Conservation (phyloP, 2,888 invertebrate species). For the Caenorhabditis imperialis region DNA sequence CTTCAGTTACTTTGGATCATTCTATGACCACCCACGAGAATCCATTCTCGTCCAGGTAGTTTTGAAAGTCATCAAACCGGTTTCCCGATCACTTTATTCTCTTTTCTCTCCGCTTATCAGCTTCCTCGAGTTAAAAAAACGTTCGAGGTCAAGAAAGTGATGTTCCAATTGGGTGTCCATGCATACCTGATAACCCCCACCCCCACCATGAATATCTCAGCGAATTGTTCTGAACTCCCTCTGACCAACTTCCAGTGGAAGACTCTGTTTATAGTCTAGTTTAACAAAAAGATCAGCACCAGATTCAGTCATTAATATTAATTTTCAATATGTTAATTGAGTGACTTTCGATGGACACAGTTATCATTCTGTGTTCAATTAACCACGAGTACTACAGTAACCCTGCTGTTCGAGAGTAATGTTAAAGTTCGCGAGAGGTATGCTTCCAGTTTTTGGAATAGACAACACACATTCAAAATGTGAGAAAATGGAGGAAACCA, state of each 20-base stretch:
- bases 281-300: too few relatives aligned
- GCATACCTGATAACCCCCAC: constrained; percentile 23
- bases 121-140: constrained; percentile 2
- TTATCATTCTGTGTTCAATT: too few relatives aligned
- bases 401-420: too few relatives aligned
- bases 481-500: too few relatives aligned
- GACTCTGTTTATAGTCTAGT: too few relatives aligned
- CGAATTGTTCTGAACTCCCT: background rate
- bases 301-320: too few relatives aligned
- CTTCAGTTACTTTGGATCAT: background rate
- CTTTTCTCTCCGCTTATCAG: background rate
- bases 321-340: too few relatives aligned
- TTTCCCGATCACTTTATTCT: background rate
- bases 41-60: background rate
- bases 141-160: constrained; percentile 3
- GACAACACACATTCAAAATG: constrained; percentile 7
- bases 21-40: background rate
- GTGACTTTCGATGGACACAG: too few relatives aligned
- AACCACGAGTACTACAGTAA: too few relatives aligned
- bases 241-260: constrained; percentile 22
- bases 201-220: constrained; percentile 35
- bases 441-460: background rate
- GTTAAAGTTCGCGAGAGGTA: too few relatives aligned
- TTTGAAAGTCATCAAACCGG: background rate
- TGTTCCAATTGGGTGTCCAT: constrained; percentile 24